phyloP scores from a whole-genome alignment of 2,888 invertebrate genomes.

The Ditylenchus weischeri region DNA sequence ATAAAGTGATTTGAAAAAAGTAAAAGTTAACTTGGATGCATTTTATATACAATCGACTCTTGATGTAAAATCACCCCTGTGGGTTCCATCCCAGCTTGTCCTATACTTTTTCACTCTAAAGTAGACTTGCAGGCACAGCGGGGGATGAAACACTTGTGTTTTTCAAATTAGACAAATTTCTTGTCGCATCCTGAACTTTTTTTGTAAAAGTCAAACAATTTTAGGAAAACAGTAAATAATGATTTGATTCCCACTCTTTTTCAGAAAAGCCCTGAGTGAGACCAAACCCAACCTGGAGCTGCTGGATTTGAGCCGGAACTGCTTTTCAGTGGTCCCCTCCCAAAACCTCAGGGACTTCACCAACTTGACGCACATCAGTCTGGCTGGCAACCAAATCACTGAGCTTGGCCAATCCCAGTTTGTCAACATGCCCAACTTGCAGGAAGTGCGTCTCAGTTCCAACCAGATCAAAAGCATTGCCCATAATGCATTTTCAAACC shows the following conservation, averaged over 20 bases:
- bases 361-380: slow-evolving; percentile 71
- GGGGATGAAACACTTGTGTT: no score
- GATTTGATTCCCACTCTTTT: not conserved
- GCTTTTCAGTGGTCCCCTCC: slow-evolving; percentile 75
- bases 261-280: slow-evolving; percentile 48
- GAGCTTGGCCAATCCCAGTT: slow-evolving; percentile 66
- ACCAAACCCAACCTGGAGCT: slow-evolving; percentile 65
- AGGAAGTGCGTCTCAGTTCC: slow-evolving; percentile 65
- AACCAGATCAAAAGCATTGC: slow-evolving; percentile 72
- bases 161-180: no score
- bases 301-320: slow-evolving; percentile 79
- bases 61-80: no score
- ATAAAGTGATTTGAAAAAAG: no score
- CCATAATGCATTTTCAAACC: slow-evolving; percentile 78
- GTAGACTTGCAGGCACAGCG: no score
- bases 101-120: no score
- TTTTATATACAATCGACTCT: no score
- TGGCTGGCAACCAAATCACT: slow-evolving; percentile 76
- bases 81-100: no score
- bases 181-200: no score
- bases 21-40: no score
- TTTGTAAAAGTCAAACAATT: no score
- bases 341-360: slow-evolving; percentile 77
- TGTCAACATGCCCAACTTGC: slow-evolving; percentile 72
- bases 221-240: no score